A percentile compares a stretch with the other conserved stretches of the same genome.
Evolutionary conservation across 2,888 invertebrate genomes (phyloP).

Genomic region (Eustalomyia histrio): DNA sequence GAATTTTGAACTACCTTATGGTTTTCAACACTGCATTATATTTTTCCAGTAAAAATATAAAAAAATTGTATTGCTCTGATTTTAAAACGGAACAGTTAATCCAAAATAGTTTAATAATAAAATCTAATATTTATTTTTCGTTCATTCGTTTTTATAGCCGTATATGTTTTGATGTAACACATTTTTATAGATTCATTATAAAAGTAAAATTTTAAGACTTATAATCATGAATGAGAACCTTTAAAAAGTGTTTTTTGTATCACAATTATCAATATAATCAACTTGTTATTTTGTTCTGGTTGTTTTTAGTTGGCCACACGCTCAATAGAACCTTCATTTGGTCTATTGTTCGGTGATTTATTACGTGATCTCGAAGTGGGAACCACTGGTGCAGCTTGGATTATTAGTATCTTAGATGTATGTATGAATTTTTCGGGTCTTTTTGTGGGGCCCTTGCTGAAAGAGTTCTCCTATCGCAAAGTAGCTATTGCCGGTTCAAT

Average conservation of each 20-base stretch:
- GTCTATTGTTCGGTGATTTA: conserved; percentile 88
- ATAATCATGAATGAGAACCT: conserved; percentile 2
- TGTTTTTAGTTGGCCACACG: conserved; percentile 86
- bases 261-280: conserved; percentile 1
- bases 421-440: conserved; percentile 89
- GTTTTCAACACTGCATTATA: too few species aligned
- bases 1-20: too few species aligned
- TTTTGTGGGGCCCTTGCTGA: conserved; percentile 87
- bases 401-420: conserved; percentile 87
- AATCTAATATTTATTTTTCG: background rate
- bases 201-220: background rate
- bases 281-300: conserved; percentile 30
- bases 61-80: too few species aligned
- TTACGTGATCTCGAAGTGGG: conserved; percentile 85
- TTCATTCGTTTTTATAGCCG: background rate
- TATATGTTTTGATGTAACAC: too few species aligned
- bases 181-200: background rate
- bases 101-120: too few species aligned
- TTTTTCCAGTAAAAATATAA: too few species aligned
- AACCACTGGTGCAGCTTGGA: conserved; percentile 87
- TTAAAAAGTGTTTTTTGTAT: background rate
- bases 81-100: too few species aligned
- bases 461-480: conserved; percentile 87
- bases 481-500: conserved; percentile 85
- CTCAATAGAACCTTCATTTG: conserved; percentile 90